phyloP scores from a whole-genome alignment of 2,113 vertebrate genomes.

The Panurus biarmicus region DNA sequence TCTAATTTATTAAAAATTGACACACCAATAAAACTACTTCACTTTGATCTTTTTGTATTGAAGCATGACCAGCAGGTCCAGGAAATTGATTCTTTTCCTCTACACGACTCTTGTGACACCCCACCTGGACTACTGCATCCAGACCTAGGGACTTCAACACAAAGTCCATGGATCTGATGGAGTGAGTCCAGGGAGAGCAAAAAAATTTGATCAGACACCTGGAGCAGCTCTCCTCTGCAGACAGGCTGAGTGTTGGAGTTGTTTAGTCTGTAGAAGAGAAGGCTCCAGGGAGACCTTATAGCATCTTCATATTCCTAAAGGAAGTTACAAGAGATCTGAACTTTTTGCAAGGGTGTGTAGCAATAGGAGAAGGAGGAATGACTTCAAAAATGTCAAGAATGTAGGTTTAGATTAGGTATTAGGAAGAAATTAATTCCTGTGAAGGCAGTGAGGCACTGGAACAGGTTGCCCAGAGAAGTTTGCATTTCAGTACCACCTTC shows the following conservation, averaged over 20 bases:
- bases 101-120: neutral
- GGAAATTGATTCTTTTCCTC: neutral
- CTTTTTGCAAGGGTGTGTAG: neutral
- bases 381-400: neutral
- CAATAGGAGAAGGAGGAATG: neutral
- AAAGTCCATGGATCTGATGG: neutral
- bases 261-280: neutral
- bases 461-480: neutral
- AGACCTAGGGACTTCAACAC: neutral
- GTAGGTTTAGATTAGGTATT: neutral
- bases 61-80: neutral
- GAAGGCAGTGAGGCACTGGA: neutral
- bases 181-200: neutral
- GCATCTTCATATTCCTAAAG: neutral
- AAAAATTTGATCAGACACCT: neutral
- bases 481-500: neutral
- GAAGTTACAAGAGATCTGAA: neutral
- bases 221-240: neutral
- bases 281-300: neutral
- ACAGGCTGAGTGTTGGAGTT: neutral
- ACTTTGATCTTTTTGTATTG: neutral
- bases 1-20: neutral
- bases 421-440: neutral
- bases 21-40: neutral
- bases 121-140: neutral